Evolutionary conservation across 2,113 vertebrate genomes (phyloP).

Genomic region (Pseudorhombus dupliciocellatus): DNA sequence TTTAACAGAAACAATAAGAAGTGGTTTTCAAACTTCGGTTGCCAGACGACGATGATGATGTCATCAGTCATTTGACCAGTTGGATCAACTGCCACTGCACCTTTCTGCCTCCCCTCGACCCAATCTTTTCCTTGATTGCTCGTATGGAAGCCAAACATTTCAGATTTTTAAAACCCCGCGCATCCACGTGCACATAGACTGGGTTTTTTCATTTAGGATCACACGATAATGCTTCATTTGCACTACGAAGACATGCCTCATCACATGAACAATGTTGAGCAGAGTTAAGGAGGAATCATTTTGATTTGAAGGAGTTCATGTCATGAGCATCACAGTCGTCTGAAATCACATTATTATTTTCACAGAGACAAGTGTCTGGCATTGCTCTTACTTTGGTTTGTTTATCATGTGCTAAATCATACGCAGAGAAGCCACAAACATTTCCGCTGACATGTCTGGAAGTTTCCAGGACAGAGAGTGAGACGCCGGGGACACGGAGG

Average conservation of each 20-base stretch:
- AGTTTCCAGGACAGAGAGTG: neutral
- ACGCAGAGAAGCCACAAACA: slow-evolving; percentile 4
- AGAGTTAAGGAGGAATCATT: neutral
- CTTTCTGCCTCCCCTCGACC: neutral
- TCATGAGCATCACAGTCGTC: neutral
- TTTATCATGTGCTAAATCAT: slow-evolving; percentile 22
- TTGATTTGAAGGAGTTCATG: neutral
- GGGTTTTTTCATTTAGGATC: neutral
- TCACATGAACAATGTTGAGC: neutral
- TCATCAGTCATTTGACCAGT: neutral
- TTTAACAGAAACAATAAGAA: slow-evolving; percentile 6
- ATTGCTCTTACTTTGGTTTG: slow-evolving; percentile 12
- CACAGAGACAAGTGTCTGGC: neutral
- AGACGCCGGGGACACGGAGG: neutral
- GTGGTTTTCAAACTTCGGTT: neutral
- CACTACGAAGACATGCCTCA: no score
- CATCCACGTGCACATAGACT: neutral
- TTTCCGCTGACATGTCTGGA: slow-evolving; percentile 1
- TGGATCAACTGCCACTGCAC: neutral
- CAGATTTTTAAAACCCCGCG: no score
- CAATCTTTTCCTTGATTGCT: no score
- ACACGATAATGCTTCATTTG: no score
- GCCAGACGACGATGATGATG: neutral
- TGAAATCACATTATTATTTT: slow-evolving; percentile 1
- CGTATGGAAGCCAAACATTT: no score